Conservation (phyloP, 2,797 vertebrate species). For the Halcyon chelicuti region DNA sequence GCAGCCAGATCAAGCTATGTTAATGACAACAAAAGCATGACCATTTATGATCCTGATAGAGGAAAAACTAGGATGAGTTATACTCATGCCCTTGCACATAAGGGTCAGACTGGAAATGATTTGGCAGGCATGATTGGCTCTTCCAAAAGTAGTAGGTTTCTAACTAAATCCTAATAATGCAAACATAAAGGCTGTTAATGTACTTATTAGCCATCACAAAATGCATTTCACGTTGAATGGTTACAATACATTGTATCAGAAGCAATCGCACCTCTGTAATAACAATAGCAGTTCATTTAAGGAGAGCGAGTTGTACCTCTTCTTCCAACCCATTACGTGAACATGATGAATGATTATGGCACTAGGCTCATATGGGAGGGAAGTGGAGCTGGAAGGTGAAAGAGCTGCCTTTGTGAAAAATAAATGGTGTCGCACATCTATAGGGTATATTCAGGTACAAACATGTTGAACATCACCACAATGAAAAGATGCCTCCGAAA, state of each 20-base stretch:
- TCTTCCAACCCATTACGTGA: slow-evolving; percentile 55
- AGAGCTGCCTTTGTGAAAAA: slow-evolving; percentile 29
- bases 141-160: slow-evolving; percentile 27
- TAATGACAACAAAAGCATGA: slow-evolving; percentile 34
- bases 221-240: slow-evolving; percentile 65
- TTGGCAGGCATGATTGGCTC: slow-evolving; percentile 2
- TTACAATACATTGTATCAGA: slow-evolving; percentile 59
- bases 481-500: neutral
- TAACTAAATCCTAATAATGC: slow-evolving; percentile 70
- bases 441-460: neutral
- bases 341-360: slow-evolving; percentile 57
- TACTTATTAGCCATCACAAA: slow-evolving; percentile 66
- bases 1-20: neutral
- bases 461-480: neutral
- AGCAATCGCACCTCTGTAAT: slow-evolving; percentile 61
- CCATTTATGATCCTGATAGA: slow-evolving; percentile 23
- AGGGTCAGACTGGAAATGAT: slow-evolving; percentile 46
- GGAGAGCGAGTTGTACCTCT: slow-evolving; percentile 42
- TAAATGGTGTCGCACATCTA: neutral
- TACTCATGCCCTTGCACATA: slow-evolving; percentile 36
- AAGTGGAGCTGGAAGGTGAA: slow-evolving; percentile 55
- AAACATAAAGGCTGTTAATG: slow-evolving; percentile 68
- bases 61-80: slow-evolving; percentile 45
- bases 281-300: slow-evolving; percentile 66
- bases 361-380: neutral